phyloP scores from a whole-genome alignment of 2,888 invertebrate species.

The Acleris emargana region DNA sequence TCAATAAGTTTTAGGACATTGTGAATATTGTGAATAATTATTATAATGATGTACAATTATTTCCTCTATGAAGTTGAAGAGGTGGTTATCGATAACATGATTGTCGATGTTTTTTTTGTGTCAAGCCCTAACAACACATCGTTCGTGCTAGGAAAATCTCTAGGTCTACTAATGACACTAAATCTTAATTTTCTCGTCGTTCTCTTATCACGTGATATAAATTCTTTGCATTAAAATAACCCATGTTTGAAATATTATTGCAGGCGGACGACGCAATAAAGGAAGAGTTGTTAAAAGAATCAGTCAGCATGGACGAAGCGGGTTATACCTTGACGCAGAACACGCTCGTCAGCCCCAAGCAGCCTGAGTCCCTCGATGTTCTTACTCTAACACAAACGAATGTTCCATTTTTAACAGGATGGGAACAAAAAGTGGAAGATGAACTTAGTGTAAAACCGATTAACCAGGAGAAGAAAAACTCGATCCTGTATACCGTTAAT shows the following conservation, averaged over 20 bases:
- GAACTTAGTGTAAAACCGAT: slow-evolving; percentile 63
- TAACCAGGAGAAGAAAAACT: slow-evolving; percentile 53
- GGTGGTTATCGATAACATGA: no score
- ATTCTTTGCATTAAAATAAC: not conserved
- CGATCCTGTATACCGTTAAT: slow-evolving; percentile 60
- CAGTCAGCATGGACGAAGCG: slow-evolving; percentile 54
- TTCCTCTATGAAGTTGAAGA: no score
- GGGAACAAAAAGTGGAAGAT: slow-evolving; percentile 43
- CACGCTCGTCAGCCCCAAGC: slow-evolving; percentile 24
- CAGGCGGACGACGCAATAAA: slow-evolving; percentile 69
- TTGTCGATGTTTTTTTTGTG: no score
- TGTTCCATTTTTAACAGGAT: not conserved
- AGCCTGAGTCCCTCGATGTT: slow-evolving; percentile 16
- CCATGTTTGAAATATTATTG: slow-evolving; percentile 41
- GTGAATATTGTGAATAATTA: no score
- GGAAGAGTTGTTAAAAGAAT: slow-evolving; percentile 67
- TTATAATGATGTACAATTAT: no score
- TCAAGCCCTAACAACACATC: no score
- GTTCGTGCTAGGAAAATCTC: no score
- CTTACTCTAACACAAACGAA: slow-evolving; percentile 1
- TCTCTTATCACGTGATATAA: no score
- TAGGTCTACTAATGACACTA: no score
- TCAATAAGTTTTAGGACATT: no score
- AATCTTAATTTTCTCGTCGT: no score
- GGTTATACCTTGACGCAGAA: slow-evolving; percentile 49